phyloP scores from a whole-genome alignment of 2,113 vertebrate species.

The Pituophis catenifer region DNA sequence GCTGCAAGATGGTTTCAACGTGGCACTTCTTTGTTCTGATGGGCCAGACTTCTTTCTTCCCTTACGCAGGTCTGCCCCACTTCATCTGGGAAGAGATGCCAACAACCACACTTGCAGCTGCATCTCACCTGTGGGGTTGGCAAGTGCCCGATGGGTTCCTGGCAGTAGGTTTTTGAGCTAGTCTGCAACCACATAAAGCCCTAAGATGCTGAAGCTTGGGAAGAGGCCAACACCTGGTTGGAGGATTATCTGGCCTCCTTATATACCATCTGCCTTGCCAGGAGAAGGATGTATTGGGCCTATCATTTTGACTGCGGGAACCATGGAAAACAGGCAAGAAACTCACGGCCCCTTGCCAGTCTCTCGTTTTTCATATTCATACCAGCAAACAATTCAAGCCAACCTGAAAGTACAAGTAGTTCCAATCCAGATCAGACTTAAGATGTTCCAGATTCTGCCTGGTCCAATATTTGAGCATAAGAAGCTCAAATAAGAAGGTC shows the following conservation, averaged over 20 bases:
- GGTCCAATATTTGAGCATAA: background rate
- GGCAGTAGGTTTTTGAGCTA: background rate
- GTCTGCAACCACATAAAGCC: background rate
- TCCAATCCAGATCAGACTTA: background rate
- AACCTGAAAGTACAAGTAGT: background rate
- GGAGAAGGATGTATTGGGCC: background rate
- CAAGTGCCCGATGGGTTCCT: background rate
- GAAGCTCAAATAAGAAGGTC: background rate
- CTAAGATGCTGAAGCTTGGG: background rate
- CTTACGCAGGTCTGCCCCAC: background rate
- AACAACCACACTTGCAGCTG: conserved; percentile 2
- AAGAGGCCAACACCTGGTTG: background rate
- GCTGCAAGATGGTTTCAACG: background rate
- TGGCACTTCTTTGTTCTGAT: background rate
- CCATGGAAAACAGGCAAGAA: background rate
- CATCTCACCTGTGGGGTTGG: background rate
- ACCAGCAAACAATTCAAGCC: background rate
- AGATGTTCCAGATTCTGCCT: background rate
- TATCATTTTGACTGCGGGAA: background rate
- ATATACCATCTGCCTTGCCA: conserved; percentile 8
- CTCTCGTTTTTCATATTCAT: background rate
- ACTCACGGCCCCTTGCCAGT: background rate
- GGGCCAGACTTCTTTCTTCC: background rate
- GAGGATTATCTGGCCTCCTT: too few species aligned
- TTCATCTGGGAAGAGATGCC: background rate